Evolutionary conservation across 2,888 invertebrate genomes (phyloP), one percentile per base, ranked within the genome.

Genomic region (Pollenia amentaria): DNA sequence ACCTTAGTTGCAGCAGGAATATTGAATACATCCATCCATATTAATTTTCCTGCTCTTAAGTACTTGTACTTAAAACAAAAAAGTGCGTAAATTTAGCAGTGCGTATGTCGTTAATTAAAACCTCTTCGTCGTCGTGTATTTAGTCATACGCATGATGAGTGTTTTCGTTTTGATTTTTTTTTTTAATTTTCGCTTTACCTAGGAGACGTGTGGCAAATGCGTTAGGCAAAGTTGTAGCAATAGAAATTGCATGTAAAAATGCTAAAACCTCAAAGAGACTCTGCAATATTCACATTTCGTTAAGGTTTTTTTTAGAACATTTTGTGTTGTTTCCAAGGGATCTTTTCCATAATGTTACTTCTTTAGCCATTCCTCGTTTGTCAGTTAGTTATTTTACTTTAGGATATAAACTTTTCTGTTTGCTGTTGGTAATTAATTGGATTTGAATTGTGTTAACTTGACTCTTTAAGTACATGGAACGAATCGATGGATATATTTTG

Each of bases 371-470:
- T 46, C 44, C 44, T 6, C 29, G 44, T 29, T 29, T n/a, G 38
- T 29, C 10, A 51, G 18, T 16, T 14, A 40, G 73, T 51, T 40
- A 73, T 38, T 79, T 69, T 55, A 70, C n/a, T 67, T 73, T 60
- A 29, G 62, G 53, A 46, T 72, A 57, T 51, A 65, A 38, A 14
- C 11, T 38, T 51, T 46, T 29, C 0, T 75, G 42, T 55, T 51
- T 44, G 29, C 51, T 72, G 76, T 51, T 77, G 51, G 46, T 55
- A 82, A 73, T 82, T 82, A 82, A 82, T 78, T 85, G 81, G 77
- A 85, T 85, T 85, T 78, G 77, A 73, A 77, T 67, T 85, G 85
- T 85, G 67, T 81, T 85, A 77, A 77, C 73, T 85, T 85, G 85
- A 81, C 85, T 85, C 69, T 53, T 70, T 72, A 85, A 85, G 85